Conservation (phyloP, 1,140 invertebrate species). For the Thaumatotibia leucotreta region DNA sequence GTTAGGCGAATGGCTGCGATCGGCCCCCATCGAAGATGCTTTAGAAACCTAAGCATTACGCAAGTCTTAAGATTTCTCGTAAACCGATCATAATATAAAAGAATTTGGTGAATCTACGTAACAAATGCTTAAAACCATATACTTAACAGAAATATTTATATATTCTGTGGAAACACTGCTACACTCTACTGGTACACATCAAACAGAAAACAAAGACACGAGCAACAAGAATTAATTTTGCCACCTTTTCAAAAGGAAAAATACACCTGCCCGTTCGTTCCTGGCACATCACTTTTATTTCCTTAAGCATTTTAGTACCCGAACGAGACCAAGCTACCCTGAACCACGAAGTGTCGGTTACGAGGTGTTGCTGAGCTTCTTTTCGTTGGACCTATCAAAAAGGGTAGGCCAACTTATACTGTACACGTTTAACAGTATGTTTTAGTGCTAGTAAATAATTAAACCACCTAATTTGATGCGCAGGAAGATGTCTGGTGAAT, state of each 20-base stretch:
- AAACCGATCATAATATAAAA: too few species aligned
- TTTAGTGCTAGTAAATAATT: slow-evolving; percentile 72
- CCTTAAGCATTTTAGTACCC: slow-evolving; percentile 50
- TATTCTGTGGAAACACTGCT: neutral
- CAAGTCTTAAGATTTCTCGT: neutral
- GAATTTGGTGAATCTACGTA: too few species aligned
- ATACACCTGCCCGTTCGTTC: slow-evolving; percentile 52
- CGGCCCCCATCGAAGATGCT: neutral
- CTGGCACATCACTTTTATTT: slow-evolving; percentile 54
- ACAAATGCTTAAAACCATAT: too few species aligned
- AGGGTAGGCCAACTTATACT: slow-evolving; percentile 40
- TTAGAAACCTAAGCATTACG: neutral
- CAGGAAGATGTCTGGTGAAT: slow-evolving; percentile 38
- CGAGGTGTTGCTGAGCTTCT: neutral
- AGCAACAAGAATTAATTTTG: slow-evolving; percentile 12
- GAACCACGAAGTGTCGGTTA: slow-evolving; percentile 33
- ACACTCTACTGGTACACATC: neutral
- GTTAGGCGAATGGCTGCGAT: neutral
- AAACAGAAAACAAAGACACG: neutral
- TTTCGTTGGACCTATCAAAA: slow-evolving; percentile 15
- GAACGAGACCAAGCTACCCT: slow-evolving; percentile 42
- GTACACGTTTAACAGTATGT: slow-evolving; percentile 47
- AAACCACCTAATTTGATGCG: slow-evolving; percentile 70
- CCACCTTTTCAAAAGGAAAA: slow-evolving; percentile 29
- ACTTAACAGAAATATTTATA: neutral